These are phyloP conservation scores for Pristis pectinata DNA, from an alignment of 2,797 vertebrate species.

Conservation along the genomic window DNA sequence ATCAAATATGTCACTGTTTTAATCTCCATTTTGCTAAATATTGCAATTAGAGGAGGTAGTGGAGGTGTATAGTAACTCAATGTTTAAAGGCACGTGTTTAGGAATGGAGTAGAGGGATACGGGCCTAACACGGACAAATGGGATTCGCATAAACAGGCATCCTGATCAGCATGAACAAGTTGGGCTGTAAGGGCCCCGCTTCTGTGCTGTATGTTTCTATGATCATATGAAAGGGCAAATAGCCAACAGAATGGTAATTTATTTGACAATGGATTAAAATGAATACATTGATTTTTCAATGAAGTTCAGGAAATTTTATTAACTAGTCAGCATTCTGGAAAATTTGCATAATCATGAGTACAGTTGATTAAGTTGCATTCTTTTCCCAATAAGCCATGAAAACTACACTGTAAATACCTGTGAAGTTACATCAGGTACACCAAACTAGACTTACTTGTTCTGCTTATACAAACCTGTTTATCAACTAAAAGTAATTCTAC, in stretches of 20 bases:
- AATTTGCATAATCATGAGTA: neutral
- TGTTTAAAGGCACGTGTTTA: too few relatives aligned
- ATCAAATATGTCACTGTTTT: neutral
- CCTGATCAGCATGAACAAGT: too few relatives aligned
- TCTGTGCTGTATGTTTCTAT: too few relatives aligned
- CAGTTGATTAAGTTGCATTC: neutral
- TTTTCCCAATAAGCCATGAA: neutral
- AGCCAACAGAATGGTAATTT: neutral
- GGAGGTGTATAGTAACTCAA: too few relatives aligned
- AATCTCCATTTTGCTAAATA: neutral
- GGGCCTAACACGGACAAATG: too few relatives aligned
- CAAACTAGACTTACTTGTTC: conserved; percentile 13
- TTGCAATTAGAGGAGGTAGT: neutral
- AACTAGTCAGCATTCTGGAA: neutral
- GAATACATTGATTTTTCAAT: neutral
- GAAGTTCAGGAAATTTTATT: neutral
- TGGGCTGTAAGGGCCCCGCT: too few relatives aligned
- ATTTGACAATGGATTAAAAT: neutral
- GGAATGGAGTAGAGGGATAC: too few relatives aligned
- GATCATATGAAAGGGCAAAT: neutral
- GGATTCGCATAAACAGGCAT: too few relatives aligned
- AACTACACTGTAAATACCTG: neutral
- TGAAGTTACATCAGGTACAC: neutral
- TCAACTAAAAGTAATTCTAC: neutral
- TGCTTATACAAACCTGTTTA: conserved; percentile 20